A percentile compares a stretch with the other conserved stretches of the same genome.
phyloP scores from a whole-genome alignment of 2,113 vertebrate species.

The Mustelus asterias region DNA sequence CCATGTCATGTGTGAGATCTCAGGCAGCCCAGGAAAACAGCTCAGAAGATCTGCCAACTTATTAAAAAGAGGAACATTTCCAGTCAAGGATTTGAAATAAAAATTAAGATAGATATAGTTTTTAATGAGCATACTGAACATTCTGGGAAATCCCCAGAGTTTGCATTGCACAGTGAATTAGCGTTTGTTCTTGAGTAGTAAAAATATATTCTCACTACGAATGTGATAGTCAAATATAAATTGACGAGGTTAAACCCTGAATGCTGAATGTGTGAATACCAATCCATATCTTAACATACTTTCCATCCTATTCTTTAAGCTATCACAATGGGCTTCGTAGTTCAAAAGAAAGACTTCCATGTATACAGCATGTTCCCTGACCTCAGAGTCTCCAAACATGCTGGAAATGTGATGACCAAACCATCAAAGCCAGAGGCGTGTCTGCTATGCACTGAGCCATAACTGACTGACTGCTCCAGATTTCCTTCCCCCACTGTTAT shows the following conservation, averaged over 20 bases:
- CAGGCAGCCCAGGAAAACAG: no score
- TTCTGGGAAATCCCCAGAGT: background rate
- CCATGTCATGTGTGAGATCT: background rate
- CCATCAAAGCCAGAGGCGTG: background rate
- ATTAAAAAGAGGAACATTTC: background rate
- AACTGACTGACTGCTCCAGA: background rate
- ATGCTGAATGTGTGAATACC: background rate
- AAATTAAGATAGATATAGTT: background rate
- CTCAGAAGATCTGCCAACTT: background rate
- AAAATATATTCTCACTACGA: background rate
- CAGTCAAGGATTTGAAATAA: background rate
- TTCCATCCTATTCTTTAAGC: background rate
- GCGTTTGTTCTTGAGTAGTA: background rate
- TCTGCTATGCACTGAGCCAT: background rate
- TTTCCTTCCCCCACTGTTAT: background rate
- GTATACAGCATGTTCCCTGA: background rate
- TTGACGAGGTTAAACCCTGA: background rate
- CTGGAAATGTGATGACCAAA: no score
- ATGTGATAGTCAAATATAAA: background rate
- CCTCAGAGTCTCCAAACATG: no score
- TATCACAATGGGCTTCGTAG: no score
- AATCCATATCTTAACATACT: background rate
- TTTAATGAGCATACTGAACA: background rate
- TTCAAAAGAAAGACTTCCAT: no score
- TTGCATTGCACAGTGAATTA: background rate